Percentiles rank a stretch among this genome's conserved stretches.
Conservation (phyloP, 2,888 invertebrate species). For the Poecilus cupreus region DNA sequence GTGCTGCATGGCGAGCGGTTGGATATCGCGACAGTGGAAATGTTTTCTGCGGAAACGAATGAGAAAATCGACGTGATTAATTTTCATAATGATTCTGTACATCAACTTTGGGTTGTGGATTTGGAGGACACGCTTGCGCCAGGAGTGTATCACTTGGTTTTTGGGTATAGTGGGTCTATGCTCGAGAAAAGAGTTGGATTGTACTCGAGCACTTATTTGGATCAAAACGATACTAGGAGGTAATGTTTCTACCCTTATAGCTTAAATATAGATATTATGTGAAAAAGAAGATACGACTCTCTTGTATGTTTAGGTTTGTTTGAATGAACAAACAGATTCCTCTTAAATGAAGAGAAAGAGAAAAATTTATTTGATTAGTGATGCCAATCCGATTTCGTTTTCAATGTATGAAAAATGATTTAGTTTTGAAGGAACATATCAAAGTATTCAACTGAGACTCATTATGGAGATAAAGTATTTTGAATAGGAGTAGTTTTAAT, state of each 20-base stretch:
- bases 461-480: too few relatives aligned
- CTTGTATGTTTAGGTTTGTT: too few relatives aligned
- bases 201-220: constrained; percentile 80
- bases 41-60: constrained; percentile 68
- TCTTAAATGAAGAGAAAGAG: too few relatives aligned
- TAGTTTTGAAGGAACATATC: too few relatives aligned
- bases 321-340: too few relatives aligned
- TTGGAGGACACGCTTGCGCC: constrained; percentile 65
- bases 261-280: too few relatives aligned
- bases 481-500: too few relatives aligned
- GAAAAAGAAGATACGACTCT: too few relatives aligned
- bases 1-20: constrained; percentile 74
- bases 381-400: too few relatives aligned
- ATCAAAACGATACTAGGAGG: constrained; percentile 71
- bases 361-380: too few relatives aligned
- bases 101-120: constrained; percentile 67
- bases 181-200: constrained; percentile 81
- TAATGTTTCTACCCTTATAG: constrained; percentile 60
- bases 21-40: constrained; percentile 72
- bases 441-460: too few relatives aligned
- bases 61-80: constrained; percentile 64
- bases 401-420: too few relatives aligned
- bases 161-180: constrained; percentile 80
- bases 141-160: constrained; percentile 75
- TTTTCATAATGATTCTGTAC: constrained; percentile 65